Evolutionary conservation across 2,888 invertebrate genomes (phyloP), one percentile per base, ranked within the genome.

Genomic region (Spodoptera littoralis): DNA sequence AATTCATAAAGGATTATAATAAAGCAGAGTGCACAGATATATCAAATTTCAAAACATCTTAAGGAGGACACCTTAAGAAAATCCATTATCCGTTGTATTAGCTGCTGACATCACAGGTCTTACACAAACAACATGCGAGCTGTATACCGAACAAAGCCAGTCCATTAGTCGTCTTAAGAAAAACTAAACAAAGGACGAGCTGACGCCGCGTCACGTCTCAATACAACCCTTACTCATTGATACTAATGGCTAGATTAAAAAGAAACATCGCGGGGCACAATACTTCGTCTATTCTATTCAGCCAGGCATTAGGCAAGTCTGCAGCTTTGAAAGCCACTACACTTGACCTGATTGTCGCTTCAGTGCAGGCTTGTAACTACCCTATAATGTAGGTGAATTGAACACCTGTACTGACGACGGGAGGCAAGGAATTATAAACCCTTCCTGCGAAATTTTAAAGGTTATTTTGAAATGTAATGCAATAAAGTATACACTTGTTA

Each of bases 271-370:
- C 22, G 9, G 8, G 1, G 9, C 18, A 57, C 48, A 62, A 52
- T 49, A 51, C 22, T 12, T 41, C 24, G 13, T 42, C 18, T 55
- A 9, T 22, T 18, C 18, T 41, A 41, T 54, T 36, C 36, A 24
- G 1, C 3, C 9, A 42, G 12, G 12, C n/a, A 24, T 36, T 42
- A 27, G 0, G 41, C 11, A 45, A 22, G 24, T 12, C 46, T 22
- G 51, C 8, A 18, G 46, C 42, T 57, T 12, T 43, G 5, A n/a
- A 56, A 55, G 41, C 42, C 47, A 50, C 51, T 41, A 36, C 54
- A 54, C 50, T 60, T 65, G 46, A 61, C 64, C 60, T 22, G 46
- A 24, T 54, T 76, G 54, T 50, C 49, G 52, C 61, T 46, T 49
- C 47, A 45, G 60, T 54, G 51, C 56, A 56, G 49, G 47, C 36